phyloP scores from a whole-genome alignment of 2,113 vertebrate genomes.

The Rousettus leschenaultii region DNA sequence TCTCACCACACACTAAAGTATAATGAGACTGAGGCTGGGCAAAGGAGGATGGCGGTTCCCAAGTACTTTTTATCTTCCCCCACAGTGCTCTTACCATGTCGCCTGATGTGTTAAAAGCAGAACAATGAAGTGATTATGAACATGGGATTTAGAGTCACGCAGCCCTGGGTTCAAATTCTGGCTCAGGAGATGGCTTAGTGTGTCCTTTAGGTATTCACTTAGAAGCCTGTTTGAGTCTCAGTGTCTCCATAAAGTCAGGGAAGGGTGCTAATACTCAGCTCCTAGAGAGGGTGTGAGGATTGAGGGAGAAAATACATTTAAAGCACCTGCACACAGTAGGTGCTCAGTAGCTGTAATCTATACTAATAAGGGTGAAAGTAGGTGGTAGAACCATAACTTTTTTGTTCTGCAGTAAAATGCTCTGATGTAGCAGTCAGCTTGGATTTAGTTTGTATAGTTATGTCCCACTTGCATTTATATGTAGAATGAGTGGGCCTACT shows the following conservation, averaged over 20 bases:
- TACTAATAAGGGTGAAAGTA: not conserved
- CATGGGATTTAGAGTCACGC: not conserved
- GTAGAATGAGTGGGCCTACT: conserved; percentile 3
- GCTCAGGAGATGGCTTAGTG: not conserved
- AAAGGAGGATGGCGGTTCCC: conserved; percentile 30
- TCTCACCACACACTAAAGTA: conserved; percentile 63
- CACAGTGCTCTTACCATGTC: not conserved
- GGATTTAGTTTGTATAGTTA: conserved; percentile 30
- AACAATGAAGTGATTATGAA: conserved; percentile 1
- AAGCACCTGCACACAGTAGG: not conserved
- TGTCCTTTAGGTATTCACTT: not conserved
- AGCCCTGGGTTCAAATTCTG: conserved; percentile 23
- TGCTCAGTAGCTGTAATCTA: not conserved
- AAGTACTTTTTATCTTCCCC: conserved; percentile 44
- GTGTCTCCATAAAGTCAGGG: not conserved
- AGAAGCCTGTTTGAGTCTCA: not conserved
- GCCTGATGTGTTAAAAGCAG: not conserved
- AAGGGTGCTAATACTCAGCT: not conserved
- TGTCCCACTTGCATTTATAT: conserved; percentile 4
- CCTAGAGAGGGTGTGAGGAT: not conserved
- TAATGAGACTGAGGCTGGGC: conserved; percentile 68
- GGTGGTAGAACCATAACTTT: not conserved
- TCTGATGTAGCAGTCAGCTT: not conserved
- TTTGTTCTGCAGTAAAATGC: conserved; percentile 33
- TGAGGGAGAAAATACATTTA: not conserved